Percentiles rank a stretch among this genome's conserved stretches.
Conservation (phyloP, 2,888 invertebrate species). For the Rhorus exstirpatorius region DNA sequence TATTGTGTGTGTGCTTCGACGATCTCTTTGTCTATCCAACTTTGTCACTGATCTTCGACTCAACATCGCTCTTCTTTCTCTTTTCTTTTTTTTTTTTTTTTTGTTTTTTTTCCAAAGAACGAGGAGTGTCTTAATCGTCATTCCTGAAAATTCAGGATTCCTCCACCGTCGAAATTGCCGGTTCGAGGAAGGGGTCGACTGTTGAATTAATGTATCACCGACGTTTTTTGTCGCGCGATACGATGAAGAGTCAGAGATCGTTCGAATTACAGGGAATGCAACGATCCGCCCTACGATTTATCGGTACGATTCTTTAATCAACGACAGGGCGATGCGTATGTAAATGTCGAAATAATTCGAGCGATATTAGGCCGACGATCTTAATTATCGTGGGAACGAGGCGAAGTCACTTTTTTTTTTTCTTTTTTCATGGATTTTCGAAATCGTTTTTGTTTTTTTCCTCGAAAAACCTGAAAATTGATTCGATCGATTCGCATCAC, state of each 20-base stretch:
- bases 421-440: no score
- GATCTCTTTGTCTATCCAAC: conserved; percentile 57
- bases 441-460: no score
- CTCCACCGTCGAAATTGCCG: conserved; percentile 75
- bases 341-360: not conserved
- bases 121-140: conserved; percentile 72
- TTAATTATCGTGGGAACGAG: no score
- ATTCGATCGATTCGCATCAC: no score
- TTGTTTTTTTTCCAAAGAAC: conserved; percentile 65
- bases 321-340: conserved; percentile 14
- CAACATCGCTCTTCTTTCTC: conserved; percentile 68
- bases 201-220: conserved; percentile 76
- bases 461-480: no score
- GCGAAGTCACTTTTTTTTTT: no score
- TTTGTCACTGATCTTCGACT: conserved; percentile 56
- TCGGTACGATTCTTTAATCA: conserved; percentile 74
- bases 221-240: conserved; percentile 74
- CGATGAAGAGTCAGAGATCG: conserved; percentile 78
- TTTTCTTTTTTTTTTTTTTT: conserved; percentile 55
- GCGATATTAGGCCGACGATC: no score
- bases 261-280: conserved; percentile 79
- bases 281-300: conserved; percentile 76
- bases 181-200: conserved; percentile 77
- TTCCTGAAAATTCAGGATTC: conserved; percentile 80
- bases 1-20: not conserved